Evolutionary conservation across 2,113 vertebrate species (phyloP).

Genomic region (Cyprinodon variegatus): DNA sequence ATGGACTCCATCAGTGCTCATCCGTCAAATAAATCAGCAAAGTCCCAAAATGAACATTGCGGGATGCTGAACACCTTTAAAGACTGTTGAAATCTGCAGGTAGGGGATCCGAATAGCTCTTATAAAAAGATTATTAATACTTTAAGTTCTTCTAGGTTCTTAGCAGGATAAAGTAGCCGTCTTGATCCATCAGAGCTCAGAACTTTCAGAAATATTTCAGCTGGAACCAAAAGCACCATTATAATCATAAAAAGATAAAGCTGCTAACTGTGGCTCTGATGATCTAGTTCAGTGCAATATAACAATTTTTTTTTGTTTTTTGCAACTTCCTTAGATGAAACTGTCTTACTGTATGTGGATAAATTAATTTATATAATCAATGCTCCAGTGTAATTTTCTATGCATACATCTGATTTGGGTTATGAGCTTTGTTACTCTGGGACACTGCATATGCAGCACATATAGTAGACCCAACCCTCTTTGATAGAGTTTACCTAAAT

Average conservation of each 20-base stretch:
- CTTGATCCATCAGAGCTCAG: constrained; percentile 38
- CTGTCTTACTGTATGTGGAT: too few relatives aligned
- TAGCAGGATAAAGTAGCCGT: constrained; percentile 1
- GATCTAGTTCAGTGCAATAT: too few relatives aligned
- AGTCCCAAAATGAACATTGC: not conserved
- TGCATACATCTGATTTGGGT: too few relatives aligned
- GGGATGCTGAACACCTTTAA: constrained; percentile 9
- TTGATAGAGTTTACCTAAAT: too few relatives aligned
- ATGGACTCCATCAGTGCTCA: not conserved
- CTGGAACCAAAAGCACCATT: constrained; percentile 13
- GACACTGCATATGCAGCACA: too few relatives aligned
- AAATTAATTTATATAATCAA: too few relatives aligned
- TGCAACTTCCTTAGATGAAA: too few relatives aligned
- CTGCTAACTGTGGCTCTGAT: not conserved
- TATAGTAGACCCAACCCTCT: too few relatives aligned
- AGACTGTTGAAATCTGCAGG: constrained; percentile 8
- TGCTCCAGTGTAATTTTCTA: too few relatives aligned
- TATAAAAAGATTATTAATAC: not conserved
- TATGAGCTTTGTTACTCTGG: too few relatives aligned
- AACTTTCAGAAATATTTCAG: constrained; percentile 32
- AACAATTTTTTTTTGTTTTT: too few relatives aligned
- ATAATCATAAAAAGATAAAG: constrained; percentile 17
- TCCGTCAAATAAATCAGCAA: constrained; percentile 33
- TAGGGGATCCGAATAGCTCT: constrained; percentile 2
- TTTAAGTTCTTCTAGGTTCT: too few relatives aligned